phyloP scores from a whole-genome alignment of 1,140 invertebrate genomes.

The Cherax quadricarinatus region DNA sequence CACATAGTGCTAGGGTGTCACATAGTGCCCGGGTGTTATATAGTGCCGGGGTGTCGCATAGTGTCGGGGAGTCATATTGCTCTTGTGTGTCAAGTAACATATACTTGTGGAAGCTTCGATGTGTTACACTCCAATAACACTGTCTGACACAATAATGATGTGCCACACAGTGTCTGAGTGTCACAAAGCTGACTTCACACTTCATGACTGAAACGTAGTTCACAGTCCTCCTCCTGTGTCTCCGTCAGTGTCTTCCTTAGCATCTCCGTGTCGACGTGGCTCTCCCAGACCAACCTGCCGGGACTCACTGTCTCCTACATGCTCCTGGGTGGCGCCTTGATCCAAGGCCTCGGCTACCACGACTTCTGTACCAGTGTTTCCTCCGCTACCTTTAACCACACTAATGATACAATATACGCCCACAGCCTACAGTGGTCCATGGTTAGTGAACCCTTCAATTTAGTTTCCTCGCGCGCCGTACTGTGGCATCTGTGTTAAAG shows the following conservation, averaged over 20 bases:
- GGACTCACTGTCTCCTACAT: slow-evolving; percentile 41
- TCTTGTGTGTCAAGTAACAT: neutral
- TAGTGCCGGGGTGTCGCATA: too few species aligned
- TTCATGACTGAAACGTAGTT: too few species aligned
- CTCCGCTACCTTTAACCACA: neutral
- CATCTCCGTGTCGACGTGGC: slow-evolving; percentile 44
- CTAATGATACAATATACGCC: neutral
- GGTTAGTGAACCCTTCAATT: neutral
- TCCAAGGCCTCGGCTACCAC: neutral
- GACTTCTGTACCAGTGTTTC: neutral
- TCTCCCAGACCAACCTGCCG: slow-evolving; percentile 59
- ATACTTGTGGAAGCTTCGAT: neutral
- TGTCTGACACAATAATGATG: neutral
- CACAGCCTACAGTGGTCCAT: neutral
- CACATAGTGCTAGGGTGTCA: too few species aligned
- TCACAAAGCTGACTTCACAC: too few species aligned
- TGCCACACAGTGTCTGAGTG: too few species aligned
- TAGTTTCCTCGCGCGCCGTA: too few species aligned
- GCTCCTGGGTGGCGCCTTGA: slow-evolving; percentile 22
- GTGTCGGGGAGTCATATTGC: too few species aligned
- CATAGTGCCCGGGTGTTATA: too few species aligned
- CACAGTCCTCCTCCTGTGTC: neutral
- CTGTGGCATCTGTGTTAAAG: too few species aligned
- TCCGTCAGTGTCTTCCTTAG: slow-evolving; percentile 34
- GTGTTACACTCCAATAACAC: neutral